Evolutionary conservation across 2,113 vertebrate genomes (phyloP).

Genomic region (Butastur rufipennis): DNA sequence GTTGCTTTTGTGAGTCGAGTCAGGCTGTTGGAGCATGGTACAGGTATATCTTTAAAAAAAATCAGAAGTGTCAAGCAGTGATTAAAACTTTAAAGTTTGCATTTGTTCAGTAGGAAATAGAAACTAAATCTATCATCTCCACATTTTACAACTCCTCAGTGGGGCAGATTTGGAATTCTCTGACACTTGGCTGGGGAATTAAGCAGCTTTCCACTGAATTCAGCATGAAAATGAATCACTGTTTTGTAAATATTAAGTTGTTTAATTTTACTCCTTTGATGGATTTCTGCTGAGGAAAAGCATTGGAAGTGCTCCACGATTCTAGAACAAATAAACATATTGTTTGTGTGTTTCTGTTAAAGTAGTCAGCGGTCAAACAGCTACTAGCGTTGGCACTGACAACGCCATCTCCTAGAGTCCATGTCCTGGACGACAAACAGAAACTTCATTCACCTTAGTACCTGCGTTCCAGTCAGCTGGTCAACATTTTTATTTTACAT

Average conservation of each 20-base stretch:
- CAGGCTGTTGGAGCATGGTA: neutral
- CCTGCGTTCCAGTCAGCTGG: neutral
- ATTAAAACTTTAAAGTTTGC: neutral
- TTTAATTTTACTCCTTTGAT: neutral
- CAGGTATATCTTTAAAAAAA: neutral
- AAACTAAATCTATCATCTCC: neutral
- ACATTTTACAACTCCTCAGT: neutral
- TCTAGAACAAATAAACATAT: neutral
- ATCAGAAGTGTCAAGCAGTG: neutral
- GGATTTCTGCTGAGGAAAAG: neutral
- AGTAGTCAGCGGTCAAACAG: neutral
- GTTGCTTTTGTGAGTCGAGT: neutral
- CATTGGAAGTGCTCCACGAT: rapidly evolving
- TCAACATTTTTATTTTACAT: neutral
- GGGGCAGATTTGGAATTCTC: neutral
- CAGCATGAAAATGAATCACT: neutral
- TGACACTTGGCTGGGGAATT: neutral
- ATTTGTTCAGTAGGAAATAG: neutral
- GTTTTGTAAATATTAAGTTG: neutral
- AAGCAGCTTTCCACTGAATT: neutral
- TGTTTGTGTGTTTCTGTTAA: neutral
- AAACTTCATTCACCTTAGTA: neutral
- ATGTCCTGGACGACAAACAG: neutral
- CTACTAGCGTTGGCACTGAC: neutral
- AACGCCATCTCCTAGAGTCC: neutral